These are phyloP conservation scores for Leuctra nigra DNA, from an alignment of 2,888 invertebrate genomes.

Conservation along the genomic window DNA sequence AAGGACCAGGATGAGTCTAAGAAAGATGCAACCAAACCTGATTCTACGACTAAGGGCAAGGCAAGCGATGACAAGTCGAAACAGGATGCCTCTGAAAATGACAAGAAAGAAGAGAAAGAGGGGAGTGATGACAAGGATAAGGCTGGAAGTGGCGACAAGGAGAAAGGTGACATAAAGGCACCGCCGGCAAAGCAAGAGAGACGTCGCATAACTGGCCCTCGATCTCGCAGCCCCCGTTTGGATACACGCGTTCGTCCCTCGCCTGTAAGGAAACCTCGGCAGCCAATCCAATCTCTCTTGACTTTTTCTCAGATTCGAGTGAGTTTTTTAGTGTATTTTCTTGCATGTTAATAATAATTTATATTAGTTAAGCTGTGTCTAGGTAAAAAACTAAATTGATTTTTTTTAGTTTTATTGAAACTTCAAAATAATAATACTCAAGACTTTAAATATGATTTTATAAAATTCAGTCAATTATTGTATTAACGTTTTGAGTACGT, in stretches of 20 bases:
- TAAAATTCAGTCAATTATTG: too few relatives aligned
- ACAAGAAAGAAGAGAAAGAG: slow-evolving; percentile 39
- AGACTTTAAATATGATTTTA: too few relatives aligned
- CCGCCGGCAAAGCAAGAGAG: too few relatives aligned
- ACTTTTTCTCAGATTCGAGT: slow-evolving; percentile 77
- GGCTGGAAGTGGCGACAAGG: slow-evolving; percentile 40
- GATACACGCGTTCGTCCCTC: slow-evolving; percentile 22
- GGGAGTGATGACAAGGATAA: slow-evolving; percentile 40
- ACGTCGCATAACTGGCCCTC: too few relatives aligned
- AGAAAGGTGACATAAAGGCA: slow-evolving; percentile 32
- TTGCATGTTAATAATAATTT: too few relatives aligned
- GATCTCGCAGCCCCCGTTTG: slow-evolving; percentile 23
- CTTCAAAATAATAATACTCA: too few relatives aligned
- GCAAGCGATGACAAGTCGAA: slow-evolving; percentile 37
- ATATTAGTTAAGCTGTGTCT: too few relatives aligned
- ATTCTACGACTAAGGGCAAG: background rate
- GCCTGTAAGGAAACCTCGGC: background rate
- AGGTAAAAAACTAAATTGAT: too few relatives aligned
- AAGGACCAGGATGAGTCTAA: slow-evolving; percentile 24
- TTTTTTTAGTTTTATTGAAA: too few relatives aligned
- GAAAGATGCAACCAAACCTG: slow-evolving; percentile 3
- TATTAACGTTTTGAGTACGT: too few relatives aligned
- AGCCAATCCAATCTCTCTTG: slow-evolving; percentile 51
- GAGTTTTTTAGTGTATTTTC: too few relatives aligned
- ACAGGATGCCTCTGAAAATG: slow-evolving; percentile 33